Conservation (phyloP, 2,888 invertebrate genomes). For the Pedicia rivosa region DNA sequence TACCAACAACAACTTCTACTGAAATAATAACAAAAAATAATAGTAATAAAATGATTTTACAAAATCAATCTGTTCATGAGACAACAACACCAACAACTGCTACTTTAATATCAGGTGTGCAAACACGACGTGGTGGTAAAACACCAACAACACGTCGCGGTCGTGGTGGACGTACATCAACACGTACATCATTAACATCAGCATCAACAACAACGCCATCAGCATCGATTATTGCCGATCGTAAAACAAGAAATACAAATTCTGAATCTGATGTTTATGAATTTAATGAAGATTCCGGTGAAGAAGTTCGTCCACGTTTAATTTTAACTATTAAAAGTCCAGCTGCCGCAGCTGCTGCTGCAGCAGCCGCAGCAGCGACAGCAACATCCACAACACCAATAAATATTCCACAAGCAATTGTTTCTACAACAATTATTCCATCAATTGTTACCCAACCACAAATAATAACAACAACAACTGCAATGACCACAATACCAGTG, state of each 20-base stretch:
- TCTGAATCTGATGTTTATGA: slow-evolving; percentile 64
- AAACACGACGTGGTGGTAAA: slow-evolving; percentile 38
- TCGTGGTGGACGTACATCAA: slow-evolving; percentile 30
- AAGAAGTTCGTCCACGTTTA: slow-evolving; percentile 59
- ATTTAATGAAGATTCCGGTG: slow-evolving; percentile 79
- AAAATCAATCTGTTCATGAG: too few relatives aligned
- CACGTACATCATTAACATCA: not conserved
- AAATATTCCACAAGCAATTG: slow-evolving; percentile 17
- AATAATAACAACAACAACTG: slow-evolving; percentile 20
- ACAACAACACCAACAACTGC: slow-evolving; percentile 27
- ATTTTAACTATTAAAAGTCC: slow-evolving; percentile 71
- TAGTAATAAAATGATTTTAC: not conserved
- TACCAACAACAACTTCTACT: not conserved
- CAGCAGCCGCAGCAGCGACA: slow-evolving; percentile 10
- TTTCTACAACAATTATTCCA: slow-evolving; percentile 9
- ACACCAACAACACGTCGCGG: slow-evolving; percentile 14
- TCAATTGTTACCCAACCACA: slow-evolving; percentile 10
- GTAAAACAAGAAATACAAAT: slow-evolving; percentile 24
- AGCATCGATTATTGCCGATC: slow-evolving; percentile 25
- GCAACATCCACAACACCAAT: slow-evolving; percentile 15
- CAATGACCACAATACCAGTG: too few relatives aligned
- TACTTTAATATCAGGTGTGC: slow-evolving; percentile 33
- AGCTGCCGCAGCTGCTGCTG: slow-evolving; percentile 6
- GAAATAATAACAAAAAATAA: not conserved
- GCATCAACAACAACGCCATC: slow-evolving; percentile 9